Conservation (phyloP, 2,888 invertebrate genomes). For the Noctua janthe region DNA sequence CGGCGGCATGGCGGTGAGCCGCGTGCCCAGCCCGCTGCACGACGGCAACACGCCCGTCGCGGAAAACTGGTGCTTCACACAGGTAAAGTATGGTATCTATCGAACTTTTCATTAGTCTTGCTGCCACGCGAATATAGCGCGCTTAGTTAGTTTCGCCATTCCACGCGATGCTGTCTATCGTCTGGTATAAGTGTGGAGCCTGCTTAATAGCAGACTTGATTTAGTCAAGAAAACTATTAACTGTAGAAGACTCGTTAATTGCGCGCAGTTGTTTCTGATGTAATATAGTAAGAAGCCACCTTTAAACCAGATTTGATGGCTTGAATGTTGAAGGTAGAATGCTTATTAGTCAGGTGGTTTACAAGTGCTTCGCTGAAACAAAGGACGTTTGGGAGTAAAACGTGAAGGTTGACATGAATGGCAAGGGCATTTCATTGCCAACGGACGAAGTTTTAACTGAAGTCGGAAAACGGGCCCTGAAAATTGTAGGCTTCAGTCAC, state of each 20-base stretch:
- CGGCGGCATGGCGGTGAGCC: slow-evolving; percentile 98
- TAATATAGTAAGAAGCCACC: neutral
- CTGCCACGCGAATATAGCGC: neutral
- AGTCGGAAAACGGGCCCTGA: slow-evolving; percentile 37
- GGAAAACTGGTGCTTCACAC: slow-evolving; percentile 99
- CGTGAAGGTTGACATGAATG: slow-evolving; percentile 51
- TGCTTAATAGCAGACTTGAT: slow-evolving; percentile 6
- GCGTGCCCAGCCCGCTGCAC: slow-evolving; percentile 98
- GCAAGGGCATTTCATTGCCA: slow-evolving; percentile 55
- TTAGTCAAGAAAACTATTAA: neutral
- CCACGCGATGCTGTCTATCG: neutral
- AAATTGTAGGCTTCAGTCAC: slow-evolving; percentile 41
- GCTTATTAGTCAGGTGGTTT: slow-evolving; percentile 20
- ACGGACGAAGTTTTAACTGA: slow-evolving; percentile 37
- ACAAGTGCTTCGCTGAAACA: slow-evolving; percentile 37
- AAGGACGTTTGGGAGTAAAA: slow-evolving; percentile 42
- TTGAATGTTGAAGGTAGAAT: slow-evolving; percentile 20
- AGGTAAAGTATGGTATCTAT: slow-evolving; percentile 91
- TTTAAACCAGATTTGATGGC: slow-evolving; percentile 8
- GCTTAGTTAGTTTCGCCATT: neutral
- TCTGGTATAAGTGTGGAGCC: slow-evolving; percentile 8
- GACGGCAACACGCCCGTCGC: slow-evolving; percentile 99
- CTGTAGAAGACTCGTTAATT: neutral
- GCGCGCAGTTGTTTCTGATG: neutral
- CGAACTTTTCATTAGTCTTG: slow-evolving; percentile 23